Conservation (phyloP, 2,797 vertebrate genomes). For the Sebastes diaconus region DNA sequence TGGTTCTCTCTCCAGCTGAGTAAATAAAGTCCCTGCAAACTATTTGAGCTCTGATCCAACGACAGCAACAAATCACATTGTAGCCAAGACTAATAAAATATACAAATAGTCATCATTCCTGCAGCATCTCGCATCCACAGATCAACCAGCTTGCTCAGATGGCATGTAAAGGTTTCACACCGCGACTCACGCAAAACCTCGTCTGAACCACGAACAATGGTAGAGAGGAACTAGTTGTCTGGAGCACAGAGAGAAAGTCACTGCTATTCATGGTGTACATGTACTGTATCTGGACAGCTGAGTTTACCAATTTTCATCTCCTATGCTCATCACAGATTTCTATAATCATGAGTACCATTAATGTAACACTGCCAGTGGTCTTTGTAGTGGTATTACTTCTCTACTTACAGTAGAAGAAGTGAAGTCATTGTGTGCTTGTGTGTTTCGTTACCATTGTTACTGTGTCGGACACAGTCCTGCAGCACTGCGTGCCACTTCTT, state of each 20-base stretch:
- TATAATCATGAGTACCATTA: background rate
- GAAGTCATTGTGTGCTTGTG: background rate
- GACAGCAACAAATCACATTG: too few species aligned
- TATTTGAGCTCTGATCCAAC: background rate
- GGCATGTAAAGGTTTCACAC: constrained; percentile 45
- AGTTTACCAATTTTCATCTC: background rate
- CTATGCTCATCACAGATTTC: background rate
- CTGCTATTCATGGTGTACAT: background rate
- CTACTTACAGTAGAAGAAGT: background rate
- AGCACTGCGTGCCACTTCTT: constrained; percentile 93
- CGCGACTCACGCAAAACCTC: constrained; percentile 45
- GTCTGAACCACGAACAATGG: constrained; percentile 41
- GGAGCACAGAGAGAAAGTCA: constrained; percentile 7
- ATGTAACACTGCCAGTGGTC: too few species aligned
- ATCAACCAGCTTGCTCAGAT: constrained; percentile 35
- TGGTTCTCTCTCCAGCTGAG: background rate
- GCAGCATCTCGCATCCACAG: constrained; percentile 18
- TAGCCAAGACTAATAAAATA: background rate
- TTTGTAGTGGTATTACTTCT: background rate
- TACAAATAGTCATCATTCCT: constrained; percentile 42
- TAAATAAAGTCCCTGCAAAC: background rate
- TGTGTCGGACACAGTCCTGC: constrained; percentile 93
- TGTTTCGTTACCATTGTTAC: constrained; percentile 87
- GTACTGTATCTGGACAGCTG: background rate
- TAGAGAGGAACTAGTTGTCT: constrained; percentile 4